Evolutionary conservation across 2,797 vertebrate species (phyloP), one percentile per base, ranked within the genome.

Genomic region (Pyrocephalus nanus): DNA sequence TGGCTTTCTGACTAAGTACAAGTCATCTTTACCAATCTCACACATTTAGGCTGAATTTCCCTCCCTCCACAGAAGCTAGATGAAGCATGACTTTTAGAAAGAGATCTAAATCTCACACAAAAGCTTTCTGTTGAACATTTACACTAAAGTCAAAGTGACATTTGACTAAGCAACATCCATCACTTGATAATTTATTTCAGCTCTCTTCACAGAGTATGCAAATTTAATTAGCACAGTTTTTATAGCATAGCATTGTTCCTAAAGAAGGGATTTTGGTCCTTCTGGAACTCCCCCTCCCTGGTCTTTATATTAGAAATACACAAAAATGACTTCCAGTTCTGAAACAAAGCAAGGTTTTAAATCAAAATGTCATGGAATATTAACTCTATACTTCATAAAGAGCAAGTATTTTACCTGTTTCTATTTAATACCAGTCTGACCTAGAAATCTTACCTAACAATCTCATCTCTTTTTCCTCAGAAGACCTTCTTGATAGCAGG

Each of bases 151-250:
- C 61, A 77, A 84, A 88, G 34, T 93, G 81, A 71, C 75, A 80
- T 89, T 86, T 88, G 85, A 88, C 72, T 90, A 87, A 93, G 65
- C 72, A 74, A 71, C 57, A 88, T 43, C 66, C 47, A 88, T 96
- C 6, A 20, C 53, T 82, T 67, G 66, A 22, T 61, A 85, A 92
- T 87, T 76, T 12, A 77, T 93, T 93, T 88, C 47, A 82, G 15
- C 16, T 91, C 48, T 77, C 53, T 93, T 90, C 80, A 78, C 75
- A 94, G 69, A 91, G 88, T 69, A 88, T 70, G 70, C 50, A 94
- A 72, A 92, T 88, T 81, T 94, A 94, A 94, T 88, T 91, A 91
- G n/a, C 14, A 65, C 23, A 61, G 42, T 32, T 83, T 89, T 88
- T 86, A 92, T 74, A 67, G 57, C 22, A 69, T 32, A 88, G 29